These are phyloP conservation scores for Xanthorhoe spadicearia DNA, from an alignment of 2,888 invertebrate genomes.

Conservation along the genomic window DNA sequence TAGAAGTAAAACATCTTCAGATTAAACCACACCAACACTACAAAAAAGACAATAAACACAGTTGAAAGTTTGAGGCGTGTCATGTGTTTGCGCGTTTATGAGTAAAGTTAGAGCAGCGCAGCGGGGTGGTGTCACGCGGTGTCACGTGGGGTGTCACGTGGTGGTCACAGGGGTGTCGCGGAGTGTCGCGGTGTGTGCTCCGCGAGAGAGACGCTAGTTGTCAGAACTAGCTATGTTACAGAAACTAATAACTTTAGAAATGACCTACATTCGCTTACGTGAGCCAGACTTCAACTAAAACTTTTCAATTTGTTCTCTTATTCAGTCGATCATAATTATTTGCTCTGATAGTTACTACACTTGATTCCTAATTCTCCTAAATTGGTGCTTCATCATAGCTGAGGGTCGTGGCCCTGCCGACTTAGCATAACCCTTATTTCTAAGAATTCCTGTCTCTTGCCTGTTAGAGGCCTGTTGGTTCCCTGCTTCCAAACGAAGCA, in stretches of 20 bases:
- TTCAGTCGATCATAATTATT: too few relatives aligned
- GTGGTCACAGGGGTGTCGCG: neutral
- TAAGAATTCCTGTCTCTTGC: too few relatives aligned
- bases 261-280: neutral
- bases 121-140: neutral
- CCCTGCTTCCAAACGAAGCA: neutral
- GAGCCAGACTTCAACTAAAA: neutral
- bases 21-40: too few relatives aligned
- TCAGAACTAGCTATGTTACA: neutral
- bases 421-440: too few relatives aligned
- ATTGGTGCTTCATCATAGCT: too few relatives aligned
- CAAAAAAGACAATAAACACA: neutral
- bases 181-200: neutral
- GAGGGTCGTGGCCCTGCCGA: too few relatives aligned
- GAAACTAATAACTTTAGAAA: neutral
- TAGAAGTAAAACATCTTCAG: too few relatives aligned
- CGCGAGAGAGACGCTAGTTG: too few relatives aligned
- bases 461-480: neutral
- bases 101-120: neutral
- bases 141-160: neutral
- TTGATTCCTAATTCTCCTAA: too few relatives aligned
- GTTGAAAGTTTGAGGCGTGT: slow-evolving; percentile 12
- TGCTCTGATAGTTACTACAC: too few relatives aligned
- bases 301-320: too few relatives aligned
- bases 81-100: slow-evolving; percentile 12